phyloP scores from a whole-genome alignment of 2,113 vertebrate genomes.

The Columba livia region DNA sequence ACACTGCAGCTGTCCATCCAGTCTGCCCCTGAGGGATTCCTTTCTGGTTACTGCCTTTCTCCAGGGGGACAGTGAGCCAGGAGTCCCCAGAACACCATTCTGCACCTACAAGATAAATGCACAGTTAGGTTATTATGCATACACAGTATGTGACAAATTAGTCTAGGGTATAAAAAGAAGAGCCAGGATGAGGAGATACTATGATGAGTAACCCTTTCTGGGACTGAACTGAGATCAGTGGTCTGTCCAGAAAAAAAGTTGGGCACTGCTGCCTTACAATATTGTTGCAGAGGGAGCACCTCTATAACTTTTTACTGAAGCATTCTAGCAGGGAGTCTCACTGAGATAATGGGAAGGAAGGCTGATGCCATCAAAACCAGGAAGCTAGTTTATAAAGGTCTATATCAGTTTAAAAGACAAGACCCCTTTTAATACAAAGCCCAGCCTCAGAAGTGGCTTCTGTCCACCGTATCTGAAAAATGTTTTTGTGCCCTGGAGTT shows the following conservation, averaged over 20 bases:
- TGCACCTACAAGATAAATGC: not conserved
- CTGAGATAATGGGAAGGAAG: not conserved
- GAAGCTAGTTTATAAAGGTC: not conserved
- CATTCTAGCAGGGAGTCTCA: not conserved
- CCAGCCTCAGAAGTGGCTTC: not conserved
- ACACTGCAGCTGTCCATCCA: not conserved
- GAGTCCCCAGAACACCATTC: not conserved
- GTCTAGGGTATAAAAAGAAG: not conserved
- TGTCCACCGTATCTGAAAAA: not conserved
- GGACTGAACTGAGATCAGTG: not conserved
- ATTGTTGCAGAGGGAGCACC: not conserved
- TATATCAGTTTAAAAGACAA: not conserved
- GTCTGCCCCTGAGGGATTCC: not conserved
- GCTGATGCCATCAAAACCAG: not conserved
- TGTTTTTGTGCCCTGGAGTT: not conserved
- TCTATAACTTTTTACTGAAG: not conserved
- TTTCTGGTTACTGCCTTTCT: not conserved
- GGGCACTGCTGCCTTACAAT: not conserved
- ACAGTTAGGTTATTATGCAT: not conserved
- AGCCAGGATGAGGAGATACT: not conserved
- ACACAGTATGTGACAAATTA: not conserved
- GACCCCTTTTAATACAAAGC: not conserved
- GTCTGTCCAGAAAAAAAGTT: not conserved
- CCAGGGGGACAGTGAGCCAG: not conserved
- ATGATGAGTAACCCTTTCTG: not conserved